Base-by-base conservation (phyloP, 2,888 invertebrate genomes). In the Chrysolina americana region DNA sequence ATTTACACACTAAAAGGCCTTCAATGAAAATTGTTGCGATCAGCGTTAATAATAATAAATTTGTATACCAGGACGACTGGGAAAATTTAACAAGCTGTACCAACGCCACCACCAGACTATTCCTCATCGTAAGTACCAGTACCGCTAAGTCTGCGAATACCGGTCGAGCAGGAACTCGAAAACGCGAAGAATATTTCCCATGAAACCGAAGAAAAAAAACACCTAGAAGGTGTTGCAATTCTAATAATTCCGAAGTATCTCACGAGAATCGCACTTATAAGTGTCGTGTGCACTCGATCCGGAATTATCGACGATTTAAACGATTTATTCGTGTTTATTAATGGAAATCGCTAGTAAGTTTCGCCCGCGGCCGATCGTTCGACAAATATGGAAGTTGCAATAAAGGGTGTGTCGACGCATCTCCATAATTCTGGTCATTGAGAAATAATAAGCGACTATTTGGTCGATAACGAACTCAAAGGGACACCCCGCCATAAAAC, bases 231-330 rank as follows among this genome's bases (percentile, higher is more conserved):
- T 28, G 59, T 59, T 59, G 59, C 28, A 59, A 28, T 28, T 59
- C 70, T 64, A 70, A 70, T 70, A 70, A 70, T 70, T 59, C 59
- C 53, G 53, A n/a, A 21, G 48, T 48, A 70, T 70, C 70, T 70
- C 70, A 70, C 68, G 64, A 72, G 63, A 72, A 72, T 68, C 72
- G 59, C 21, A 44, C 73, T 69, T 44, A 69, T 73, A 69, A 73
- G 48, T 44, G 66, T 47, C 59, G 63, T 64, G 56, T 21, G 13
- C 50, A 69, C 36, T 44, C 41, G 50, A 64, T 41, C 13, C 19
- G 41, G 48, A 68, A 62, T 71, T 66, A 66, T 66, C 62, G 62
- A 66, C 65, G 44, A 65, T 71, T 66, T 71, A 65, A 71, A 66
- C 15, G 28, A 47, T 36, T 48, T 59, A 66, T 71, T 21, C 66